Base-by-base conservation (phyloP, 2,888 invertebrate species). In the Eumerus sabulonum region DNA sequence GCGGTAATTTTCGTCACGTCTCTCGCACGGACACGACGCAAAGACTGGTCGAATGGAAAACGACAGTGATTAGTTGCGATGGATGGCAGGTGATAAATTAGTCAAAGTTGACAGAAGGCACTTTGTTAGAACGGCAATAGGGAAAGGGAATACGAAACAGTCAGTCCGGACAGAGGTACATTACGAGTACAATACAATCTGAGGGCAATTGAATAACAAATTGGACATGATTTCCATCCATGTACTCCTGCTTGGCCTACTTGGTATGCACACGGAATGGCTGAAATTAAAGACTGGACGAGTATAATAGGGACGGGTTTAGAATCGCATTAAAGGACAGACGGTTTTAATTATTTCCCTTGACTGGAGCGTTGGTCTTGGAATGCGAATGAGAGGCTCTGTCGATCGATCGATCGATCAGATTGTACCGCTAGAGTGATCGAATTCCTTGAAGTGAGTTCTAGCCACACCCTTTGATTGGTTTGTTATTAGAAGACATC, bases 1-100 rank as follows among this genome's bases (percentile, higher is more conserved):
- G 66, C 42, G 54, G 66, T 71, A 71, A 76, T 71, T 71, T 76
- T 76, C 45, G 66, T 76, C 76, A 76, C 76, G 76, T 76, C 64
- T 66, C 64, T 14, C 50, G 59, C 45, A 59, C 16, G 60, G 48
- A 40, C 16, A 44, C 48, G 45, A 27, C 27, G 27, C 47, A 53
- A 60, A 72, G 77, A 51, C 59, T 73, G 73, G 72, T 67, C 77
- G 48, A 72, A 67, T 77, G 72, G 67, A 77, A 77, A 73, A 51
- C 42, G 27, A 14, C 47, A 47, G 67, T 77, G 77, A 77, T 77
- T 73, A 68, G 72, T 72, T 62, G 67, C 42, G 57, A 44, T 51
- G 45, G 45, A 67, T 62, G 72, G 73, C 35, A 67, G 73, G 73
- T 68, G 67, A 77, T 77, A 77, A 77, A 73, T 77, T 73, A 73